Base-by-base conservation (phyloP, 2,797 vertebrate genomes). In the Propithecus deckenii region DNA sequence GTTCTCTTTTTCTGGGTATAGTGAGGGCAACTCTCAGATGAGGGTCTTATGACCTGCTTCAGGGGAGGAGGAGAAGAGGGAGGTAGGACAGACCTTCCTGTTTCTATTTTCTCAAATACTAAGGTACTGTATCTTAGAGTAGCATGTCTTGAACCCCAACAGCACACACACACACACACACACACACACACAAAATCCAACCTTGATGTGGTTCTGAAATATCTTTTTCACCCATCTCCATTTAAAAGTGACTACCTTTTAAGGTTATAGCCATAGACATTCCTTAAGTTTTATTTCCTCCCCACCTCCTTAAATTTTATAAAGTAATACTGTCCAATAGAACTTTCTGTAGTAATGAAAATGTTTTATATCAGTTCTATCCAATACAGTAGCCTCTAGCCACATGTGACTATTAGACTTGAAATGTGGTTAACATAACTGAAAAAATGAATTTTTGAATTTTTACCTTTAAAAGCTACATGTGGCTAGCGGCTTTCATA, bases 391-490 rank as follows among this genome's bases (percentile, higher is more conserved):
- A 74, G 28, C 32, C 32, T 87, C 76, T 76, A 61, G 61, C 76
- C 50, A 86, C 14, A 94, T 4, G 14, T 65, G 72, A 67, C 72
- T 85, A 57, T 80, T n/a, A 79, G 57, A 48, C 50, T 20, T 72
- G 25, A 96, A 93, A 91, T 86, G 50, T 18, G 32, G 30, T 76
- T 57, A 25, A 38, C 52, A 15, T n/a, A 80, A 75, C 14, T 30
- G 18, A 85, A 17, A 20, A 83, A 72, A 55, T 75, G 12, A 61
- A 46, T 35, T 76, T 87, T 71, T 71, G 35, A 74, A 46, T 57
- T 85, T 80, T 89, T 92, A 86, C 41, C 22, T 74, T 93, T 74
- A 92, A 63, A 52, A 96, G 43, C 57, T 30, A 91, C 15, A 95
- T 41, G 25, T 38, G 30, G 20, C 72, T 92, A 50, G 12, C 32